A percentile compares a stretch with the other conserved stretches of the same genome.
Conservation (phyloP, 2,113 vertebrate species). For the Sinocyclocheilus rhinocerous region DNA sequence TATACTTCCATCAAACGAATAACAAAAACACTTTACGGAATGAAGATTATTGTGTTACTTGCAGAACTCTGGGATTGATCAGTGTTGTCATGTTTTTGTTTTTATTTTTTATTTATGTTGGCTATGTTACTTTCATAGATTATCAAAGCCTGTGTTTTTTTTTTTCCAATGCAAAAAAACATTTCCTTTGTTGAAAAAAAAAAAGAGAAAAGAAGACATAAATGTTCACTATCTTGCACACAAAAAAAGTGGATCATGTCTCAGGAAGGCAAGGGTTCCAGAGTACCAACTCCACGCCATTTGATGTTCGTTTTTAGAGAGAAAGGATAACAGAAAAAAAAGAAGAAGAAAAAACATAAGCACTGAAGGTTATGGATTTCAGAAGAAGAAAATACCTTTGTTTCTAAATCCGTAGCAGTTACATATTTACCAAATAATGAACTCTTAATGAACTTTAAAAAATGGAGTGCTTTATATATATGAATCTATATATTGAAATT, state of each 20-base stretch:
- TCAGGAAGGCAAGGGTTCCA: slow-evolving; percentile 98
- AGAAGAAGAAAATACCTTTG: slow-evolving; percentile 84
- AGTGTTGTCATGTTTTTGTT: slow-evolving; percentile 80
- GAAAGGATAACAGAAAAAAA: slow-evolving; percentile 50
- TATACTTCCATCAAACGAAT: slow-evolving; percentile 83
- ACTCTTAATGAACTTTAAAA: slow-evolving; percentile 83
- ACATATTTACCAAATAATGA: slow-evolving; percentile 99
- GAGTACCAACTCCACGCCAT: slow-evolving; percentile 95
- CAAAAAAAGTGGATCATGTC: slow-evolving; percentile 88
- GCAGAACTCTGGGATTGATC: slow-evolving; percentile 96
- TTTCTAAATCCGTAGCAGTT: slow-evolving; percentile 99
- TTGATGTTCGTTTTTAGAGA: slow-evolving; percentile 91
- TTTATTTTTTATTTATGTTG: slow-evolving; percentile 60
- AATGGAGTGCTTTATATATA: slow-evolving; percentile 99
- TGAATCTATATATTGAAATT: slow-evolving; percentile 85
- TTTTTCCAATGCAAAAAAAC: slow-evolving; percentile 63
- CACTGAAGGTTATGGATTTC: slow-evolving; percentile 84
- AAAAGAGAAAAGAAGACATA: slow-evolving; percentile 68
- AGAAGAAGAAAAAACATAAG: slow-evolving; percentile 78
- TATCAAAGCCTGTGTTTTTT: slow-evolving; percentile 72
- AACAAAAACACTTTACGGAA: slow-evolving; percentile 84
- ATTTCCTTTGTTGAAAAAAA: slow-evolving; percentile 65
- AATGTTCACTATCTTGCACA: slow-evolving; percentile 96
- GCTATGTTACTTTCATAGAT: slow-evolving; percentile 74
- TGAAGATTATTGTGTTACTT: slow-evolving; percentile 88